Evolutionary conservation across 2,888 invertebrate genomes (phyloP), one percentile per base, ranked within the genome.

Genomic region (Augiades crinisus): DNA sequence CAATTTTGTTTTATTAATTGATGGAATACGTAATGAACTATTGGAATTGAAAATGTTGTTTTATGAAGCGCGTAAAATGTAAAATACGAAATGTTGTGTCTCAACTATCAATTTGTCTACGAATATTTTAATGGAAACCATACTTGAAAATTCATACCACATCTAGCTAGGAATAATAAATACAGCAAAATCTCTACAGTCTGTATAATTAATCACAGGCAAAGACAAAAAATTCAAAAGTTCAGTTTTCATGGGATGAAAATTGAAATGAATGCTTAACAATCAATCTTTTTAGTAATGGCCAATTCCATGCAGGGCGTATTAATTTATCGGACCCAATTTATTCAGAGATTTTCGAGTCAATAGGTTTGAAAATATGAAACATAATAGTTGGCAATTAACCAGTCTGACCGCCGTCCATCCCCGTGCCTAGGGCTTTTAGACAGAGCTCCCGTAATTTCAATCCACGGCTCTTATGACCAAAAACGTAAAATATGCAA

Each of bases 301-400:
- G n/a, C n/a, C n/a, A n/a, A n/a, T n/a, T n/a, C n/a, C n/a, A n/a
- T n/a, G n/a, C n/a, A n/a, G n/a, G n/a, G n/a, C n/a, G n/a, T n/a
- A n/a, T n/a, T n/a, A n/a, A n/a, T n/a, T n/a, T n/a, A n/a, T n/a
- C n/a, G n/a, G n/a, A n/a, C n/a, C n/a, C n/a, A n/a, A n/a, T n/a
- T n/a, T n/a, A n/a, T n/a, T n/a, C n/a, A n/a, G n/a, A n/a, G n/a
- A n/a, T n/a, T n/a, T n/a, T n/a, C n/a, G n/a, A n/a, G n/a, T n/a
- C n/a, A n/a, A n/a, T n/a, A n/a, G n/a, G n/a, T n/a, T n/a, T n/a
- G n/a, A n/a, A n/a, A n/a, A n/a, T n/a, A n/a, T n/a, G n/a, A n/a
- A n/a, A n/a, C n/a, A 74, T 76, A 67, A 70, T 60, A 54, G 40
- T 51, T 63, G 58, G 63, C 66, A 72, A 75, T 75, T 77, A 78